phyloP scores from a whole-genome alignment of 2,888 invertebrate genomes.

The Parnassius orleans region DNA sequence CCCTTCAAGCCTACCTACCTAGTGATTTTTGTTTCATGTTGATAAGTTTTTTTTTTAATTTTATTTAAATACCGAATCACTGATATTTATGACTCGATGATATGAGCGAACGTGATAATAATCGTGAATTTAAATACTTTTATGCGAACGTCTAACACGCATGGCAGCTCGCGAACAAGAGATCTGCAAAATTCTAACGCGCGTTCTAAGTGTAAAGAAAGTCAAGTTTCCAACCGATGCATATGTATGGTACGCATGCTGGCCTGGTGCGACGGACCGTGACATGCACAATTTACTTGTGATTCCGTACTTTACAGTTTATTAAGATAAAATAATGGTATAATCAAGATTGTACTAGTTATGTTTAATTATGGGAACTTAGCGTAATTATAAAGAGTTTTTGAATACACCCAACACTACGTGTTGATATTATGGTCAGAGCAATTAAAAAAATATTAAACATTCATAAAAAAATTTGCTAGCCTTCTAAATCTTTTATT shows the following conservation, averaged over 20 bases:
- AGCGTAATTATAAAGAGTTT: slow-evolving; percentile 10
- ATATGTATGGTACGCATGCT: slow-evolving; percentile 45
- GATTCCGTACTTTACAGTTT: slow-evolving; percentile 25
- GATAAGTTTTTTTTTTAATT: background rate
- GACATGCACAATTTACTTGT: slow-evolving; percentile 35
- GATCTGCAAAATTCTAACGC: slow-evolving; percentile 64
- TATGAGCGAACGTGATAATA: slow-evolving; percentile 31
- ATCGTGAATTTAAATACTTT: slow-evolving; percentile 35
- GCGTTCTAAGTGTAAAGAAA: slow-evolving; percentile 69
- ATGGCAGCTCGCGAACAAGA: slow-evolving; percentile 54
- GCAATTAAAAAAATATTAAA: too few species aligned
- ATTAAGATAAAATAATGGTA: slow-evolving; percentile 16
- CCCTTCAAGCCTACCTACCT: background rate
- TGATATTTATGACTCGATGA: background rate
- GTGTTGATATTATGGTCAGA: slow-evolving; percentile 2
- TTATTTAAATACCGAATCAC: background rate
- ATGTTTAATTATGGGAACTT: slow-evolving; percentile 12
- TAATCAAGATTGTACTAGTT: slow-evolving; percentile 7
- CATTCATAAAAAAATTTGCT: background rate
- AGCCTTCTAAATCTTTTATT: too few species aligned
- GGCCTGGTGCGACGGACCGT: slow-evolving; percentile 52
- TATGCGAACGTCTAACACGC: slow-evolving; percentile 45
- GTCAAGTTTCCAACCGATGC: slow-evolving; percentile 66
- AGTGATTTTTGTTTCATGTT: background rate
- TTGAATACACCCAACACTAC: slow-evolving; percentile 2